Base-by-base conservation (phyloP, 2,888 invertebrate species). In the Polymixis lichenea region DNA sequence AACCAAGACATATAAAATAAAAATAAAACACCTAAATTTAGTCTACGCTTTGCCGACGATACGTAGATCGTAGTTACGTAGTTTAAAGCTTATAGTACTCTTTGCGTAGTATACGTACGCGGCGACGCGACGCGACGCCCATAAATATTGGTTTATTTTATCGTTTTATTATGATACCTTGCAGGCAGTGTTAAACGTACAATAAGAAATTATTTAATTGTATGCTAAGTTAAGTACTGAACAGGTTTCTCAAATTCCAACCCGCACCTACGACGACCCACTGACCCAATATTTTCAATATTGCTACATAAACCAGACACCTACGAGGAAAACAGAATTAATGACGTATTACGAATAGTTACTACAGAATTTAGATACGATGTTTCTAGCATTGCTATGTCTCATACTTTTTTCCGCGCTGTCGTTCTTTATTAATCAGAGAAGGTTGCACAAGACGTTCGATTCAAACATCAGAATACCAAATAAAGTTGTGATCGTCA, bases 401-500 rank as follows among this genome's bases (percentile, higher is more conserved):
- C 17, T 73, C 15, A 43, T 83, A 6, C n/a, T 82, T 58, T 55
- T 65, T 25, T 22, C 75, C 8, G 46, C 67, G 43, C 22, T 88
- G 22, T 56, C 83, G 17, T 88, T 82, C 15, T 87, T 88, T 76
- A 60, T 85, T 17, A 89, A 85, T 73, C 85, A 89, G 74, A 91
- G 88, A 78, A 75, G 87, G 53, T 85, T 85, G 17, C 80, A 77
- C 6, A 85, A 67, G 51, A 65, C 76, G 22, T 88, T 71, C 22
- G 55, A 65, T 28, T 74, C 78, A 9, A 76, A 88, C 32, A 81
- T 75, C 55, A 87, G 76, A 76, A 89, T 93, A 89, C 78, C 77
- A 11, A 83, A 87, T 53, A 94, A 92, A 85, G 88, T 93, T 32
- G 92, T 97, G 0, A 92, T 94, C 22, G 89, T 95, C 62, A 94